These are phyloP conservation scores for Xestoiulus laeticollis DNA, from an alignment of 2,888 invertebrate species.

Conservation along the genomic window DNA sequence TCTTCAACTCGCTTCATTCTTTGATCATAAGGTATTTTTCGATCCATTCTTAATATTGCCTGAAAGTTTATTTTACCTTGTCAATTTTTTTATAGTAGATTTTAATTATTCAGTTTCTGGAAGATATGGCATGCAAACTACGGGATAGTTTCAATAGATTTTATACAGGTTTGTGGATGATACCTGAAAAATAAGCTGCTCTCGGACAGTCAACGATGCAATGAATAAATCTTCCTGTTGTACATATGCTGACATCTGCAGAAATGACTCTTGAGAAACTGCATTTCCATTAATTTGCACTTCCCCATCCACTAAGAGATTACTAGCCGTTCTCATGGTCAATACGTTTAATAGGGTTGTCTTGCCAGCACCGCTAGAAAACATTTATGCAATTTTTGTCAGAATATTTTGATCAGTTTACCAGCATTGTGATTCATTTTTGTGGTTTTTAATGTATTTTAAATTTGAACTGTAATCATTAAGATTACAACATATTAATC, in stretches of 20 bases:
- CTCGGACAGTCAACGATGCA: conserved; percentile 85
- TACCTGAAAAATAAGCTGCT: conserved; percentile 91
- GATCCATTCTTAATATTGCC: conserved; percentile 85
- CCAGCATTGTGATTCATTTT: not conserved
- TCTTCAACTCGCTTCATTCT: conserved; percentile 83
- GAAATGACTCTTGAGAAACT: conserved; percentile 73
- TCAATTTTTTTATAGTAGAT: not conserved
- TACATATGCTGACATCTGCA: conserved; percentile 86
- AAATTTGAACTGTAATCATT: not conserved
- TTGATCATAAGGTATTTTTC: conserved; percentile 75
- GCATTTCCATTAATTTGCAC: conserved; percentile 76
- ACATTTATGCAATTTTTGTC: not conserved
- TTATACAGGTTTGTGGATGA: conserved; percentile 58
- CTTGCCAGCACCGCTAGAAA: conserved; percentile 84
- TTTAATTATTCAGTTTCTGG: no score
- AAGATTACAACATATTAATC: not conserved
- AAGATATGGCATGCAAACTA: not conserved
- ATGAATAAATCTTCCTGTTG: conserved; percentile 95
- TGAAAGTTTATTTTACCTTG: conserved; percentile 60
- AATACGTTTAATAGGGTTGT: conserved; percentile 91
- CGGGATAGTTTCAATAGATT: not conserved
- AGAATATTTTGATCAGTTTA: not conserved
- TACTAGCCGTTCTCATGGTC: conserved; percentile 71
- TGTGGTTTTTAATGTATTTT: not conserved
- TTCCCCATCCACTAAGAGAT: conserved; percentile 63